These are phyloP conservation scores for Pandemis heparana DNA, from an alignment of 2,888 invertebrate species.

Conservation along the genomic window DNA sequence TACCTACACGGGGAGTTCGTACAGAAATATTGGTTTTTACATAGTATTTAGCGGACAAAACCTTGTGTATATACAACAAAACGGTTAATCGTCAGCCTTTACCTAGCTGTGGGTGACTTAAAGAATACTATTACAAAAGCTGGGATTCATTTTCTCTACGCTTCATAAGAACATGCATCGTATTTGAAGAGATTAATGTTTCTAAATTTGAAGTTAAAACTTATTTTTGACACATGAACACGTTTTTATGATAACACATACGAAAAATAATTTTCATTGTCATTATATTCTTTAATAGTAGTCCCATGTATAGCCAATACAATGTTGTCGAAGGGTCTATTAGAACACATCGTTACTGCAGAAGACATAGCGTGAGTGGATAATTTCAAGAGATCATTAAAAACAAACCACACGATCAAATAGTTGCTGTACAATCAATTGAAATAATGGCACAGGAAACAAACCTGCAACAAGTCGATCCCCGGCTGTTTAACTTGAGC, in stretches of 20 bases:
- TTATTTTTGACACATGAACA: too few relatives aligned
- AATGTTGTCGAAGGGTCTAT: neutral
- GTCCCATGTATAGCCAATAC: neutral
- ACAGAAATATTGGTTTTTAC: too few relatives aligned
- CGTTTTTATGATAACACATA: too few relatives aligned
- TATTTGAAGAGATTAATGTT: too few relatives aligned
- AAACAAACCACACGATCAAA: neutral
- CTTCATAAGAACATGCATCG: neutral
- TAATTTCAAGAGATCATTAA: constrained; percentile 3
- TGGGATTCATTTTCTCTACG: neutral
- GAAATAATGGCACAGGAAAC: neutral
- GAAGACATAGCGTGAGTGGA: neutral
- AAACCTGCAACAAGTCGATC: neutral
- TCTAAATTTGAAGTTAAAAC: neutral
- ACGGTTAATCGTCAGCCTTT: too few relatives aligned
- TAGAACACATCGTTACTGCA: neutral
- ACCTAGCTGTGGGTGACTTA: neutral
- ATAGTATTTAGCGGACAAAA: too few relatives aligned
- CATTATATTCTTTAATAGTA: neutral
- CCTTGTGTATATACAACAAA: too few relatives aligned
- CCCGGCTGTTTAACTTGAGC: neutral
- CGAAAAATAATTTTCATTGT: too few relatives aligned
- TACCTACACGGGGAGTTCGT: neutral
- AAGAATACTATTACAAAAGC: neutral
- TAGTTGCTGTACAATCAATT: neutral